Base-by-base conservation (phyloP, 2,888 invertebrate genomes). In the Drosophila cracens region DNA sequence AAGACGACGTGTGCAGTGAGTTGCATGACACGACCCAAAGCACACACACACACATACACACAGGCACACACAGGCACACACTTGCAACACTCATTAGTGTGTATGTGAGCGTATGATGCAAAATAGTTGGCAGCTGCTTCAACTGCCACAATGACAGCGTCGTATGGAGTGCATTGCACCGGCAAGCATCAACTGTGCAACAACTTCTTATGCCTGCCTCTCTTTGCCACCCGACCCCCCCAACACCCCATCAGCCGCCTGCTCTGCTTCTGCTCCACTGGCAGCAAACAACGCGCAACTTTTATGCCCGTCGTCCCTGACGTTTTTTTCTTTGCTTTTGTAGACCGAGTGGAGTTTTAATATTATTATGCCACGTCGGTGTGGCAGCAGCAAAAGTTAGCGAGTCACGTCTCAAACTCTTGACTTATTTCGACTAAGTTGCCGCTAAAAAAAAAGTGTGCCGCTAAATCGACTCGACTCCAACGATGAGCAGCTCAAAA, bases 281-380 rank as follows among this genome's bases (percentile, higher is more conserved):
- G 86, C 83, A 82, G 69, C 77, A 77, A 76, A 80, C 88, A 84
- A 82, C 81, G 89, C 76, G 82, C 87, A 89, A 84, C 82, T 89
- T 89, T 81, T 83, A 83, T 83, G 89, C 87, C 82, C 70, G 71
- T 63, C 65, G 73, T 21, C 25, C 27, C n/a, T 33, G 60, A 65
- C 46, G 46, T 63, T 84, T 49, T 61, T 52, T 54, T 62, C 48
- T 27, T 54, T 25, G 4, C 40, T 49, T 76, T 70, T 59, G 33
- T 66, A 56, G 33, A 29, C 40, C 59, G 43, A 76, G 66, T 66
- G 60, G n/a, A 76, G 81, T 81, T 87, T 89, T 87, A 87, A 87
- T 89, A 87, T 89, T 84, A 87, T 89, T 89, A 89, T 89, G 85
- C 89, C 88, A 87, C 82, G 83, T 79, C 74, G 76, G 69, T 72